These are phyloP conservation scores for Bhutanitis thaidina DNA, from an alignment of 2,888 invertebrate genomes.

Conservation along the genomic window DNA sequence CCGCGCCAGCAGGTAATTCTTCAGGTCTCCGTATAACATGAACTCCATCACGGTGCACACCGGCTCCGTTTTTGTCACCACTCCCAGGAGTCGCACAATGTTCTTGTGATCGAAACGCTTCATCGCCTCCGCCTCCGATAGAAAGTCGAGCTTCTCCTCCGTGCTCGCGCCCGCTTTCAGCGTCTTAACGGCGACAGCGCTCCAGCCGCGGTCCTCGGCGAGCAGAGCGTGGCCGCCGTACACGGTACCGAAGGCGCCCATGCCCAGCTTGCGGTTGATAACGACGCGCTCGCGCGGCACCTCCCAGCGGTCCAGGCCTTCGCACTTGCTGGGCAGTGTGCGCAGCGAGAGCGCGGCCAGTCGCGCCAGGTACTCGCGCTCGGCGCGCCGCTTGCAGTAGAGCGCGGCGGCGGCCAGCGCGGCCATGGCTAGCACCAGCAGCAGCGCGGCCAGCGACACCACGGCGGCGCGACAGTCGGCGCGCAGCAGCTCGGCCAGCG, in stretches of 20 bases:
- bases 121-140: slow-evolving; percentile 96
- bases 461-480: slow-evolving; percentile 87
- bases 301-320: slow-evolving; percentile 91
- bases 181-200: slow-evolving; percentile 93
- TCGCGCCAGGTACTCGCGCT: slow-evolving; percentile 49
- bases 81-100: slow-evolving; percentile 90
- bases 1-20: slow-evolving; percentile 91
- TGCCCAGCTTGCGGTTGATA: slow-evolving; percentile 90
- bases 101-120: slow-evolving; percentile 95
- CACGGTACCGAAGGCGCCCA: slow-evolving; percentile 95
- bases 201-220: slow-evolving; percentile 82
- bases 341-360: slow-evolving; percentile 56
- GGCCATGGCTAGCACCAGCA: slow-evolving; percentile 41
- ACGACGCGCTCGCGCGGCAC: slow-evolving; percentile 90
- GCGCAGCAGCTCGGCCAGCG: slow-evolving; percentile 83
- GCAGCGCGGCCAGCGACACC: slow-evolving; percentile 51
- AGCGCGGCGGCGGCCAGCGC: slow-evolving; percentile 44
- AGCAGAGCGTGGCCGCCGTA: slow-evolving; percentile 93
- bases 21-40: slow-evolving; percentile 95
- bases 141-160: slow-evolving; percentile 93
- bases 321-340: slow-evolving; percentile 42
- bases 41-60: slow-evolving; percentile 96
- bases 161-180: slow-evolving; percentile 89
- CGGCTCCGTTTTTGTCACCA: slow-evolving; percentile 92
- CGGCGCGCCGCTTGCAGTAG: slow-evolving; percentile 51